Evolutionary conservation across 2,113 vertebrate species (phyloP).

Genomic region (Connochaetes taurinus): DNA sequence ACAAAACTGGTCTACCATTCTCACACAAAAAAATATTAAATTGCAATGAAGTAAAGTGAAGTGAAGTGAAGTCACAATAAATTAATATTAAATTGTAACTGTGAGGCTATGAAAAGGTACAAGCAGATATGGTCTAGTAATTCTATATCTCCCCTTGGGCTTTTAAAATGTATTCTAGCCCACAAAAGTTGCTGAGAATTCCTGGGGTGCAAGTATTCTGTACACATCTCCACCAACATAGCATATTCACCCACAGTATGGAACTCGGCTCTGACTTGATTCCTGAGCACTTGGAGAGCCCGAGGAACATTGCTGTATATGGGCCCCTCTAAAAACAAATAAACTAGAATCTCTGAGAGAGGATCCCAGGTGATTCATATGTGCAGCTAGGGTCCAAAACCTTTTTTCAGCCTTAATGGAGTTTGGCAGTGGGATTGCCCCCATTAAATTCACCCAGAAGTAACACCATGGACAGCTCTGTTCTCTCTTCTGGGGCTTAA

Average conservation of each 20-base stretch:
- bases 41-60: background rate
- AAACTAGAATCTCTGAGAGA: background rate
- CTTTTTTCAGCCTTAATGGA: background rate
- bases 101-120: background rate
- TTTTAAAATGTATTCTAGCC: background rate
- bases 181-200: background rate
- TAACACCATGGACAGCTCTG: background rate
- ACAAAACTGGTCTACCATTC: background rate
- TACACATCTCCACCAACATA: background rate
- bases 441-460: background rate
- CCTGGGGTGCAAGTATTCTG: background rate
- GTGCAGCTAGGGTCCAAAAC: background rate
- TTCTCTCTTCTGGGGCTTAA: background rate
- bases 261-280: background rate
- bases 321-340: background rate
- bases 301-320: rapidly evolving
- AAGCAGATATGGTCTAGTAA: background rate
- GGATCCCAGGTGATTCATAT: background rate
- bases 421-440: background rate
- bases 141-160: background rate
- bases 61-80: background rate
- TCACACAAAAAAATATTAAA: background rate
- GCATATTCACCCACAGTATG: no score
- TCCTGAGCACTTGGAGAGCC: background rate
- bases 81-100: background rate